Base-by-base conservation (phyloP, 1,140 invertebrate species). In the Notospermus geniculatus region DNA sequence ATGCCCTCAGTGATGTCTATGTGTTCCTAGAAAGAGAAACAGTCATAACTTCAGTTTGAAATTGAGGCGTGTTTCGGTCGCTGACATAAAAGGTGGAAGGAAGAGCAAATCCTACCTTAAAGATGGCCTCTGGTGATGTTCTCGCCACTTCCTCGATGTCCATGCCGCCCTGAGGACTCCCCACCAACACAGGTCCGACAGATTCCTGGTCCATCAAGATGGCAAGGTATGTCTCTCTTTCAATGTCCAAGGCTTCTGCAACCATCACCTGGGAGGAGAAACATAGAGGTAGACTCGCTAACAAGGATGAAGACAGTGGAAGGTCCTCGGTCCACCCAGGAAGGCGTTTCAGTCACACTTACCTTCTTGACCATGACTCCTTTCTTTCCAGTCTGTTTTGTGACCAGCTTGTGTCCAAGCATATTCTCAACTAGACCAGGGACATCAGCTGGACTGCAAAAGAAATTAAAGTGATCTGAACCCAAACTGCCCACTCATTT, bases 81-180 rank as follows among this genome's bases (percentile, higher is more conserved):
- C n/a, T n/a, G n/a, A n/a, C n/a, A n/a, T n/a, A n/a, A n/a, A n/a
- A n/a, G n/a, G n/a, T n/a, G n/a, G n/a, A n/a, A n/a, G n/a, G n/a
- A n/a, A n/a, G n/a, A n/a, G n/a, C n/a, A n/a, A n/a, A n/a, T n/a
- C 66, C 60, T 69, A 93, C 82, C 50, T 88, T 97, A 83, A 91
- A 91, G 19, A 98, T 88, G 60, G 92, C 84, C 66, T 97, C 89
- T 0, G 97, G 97, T n/a, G 89, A 91, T 76, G 92, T 89, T 74
- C 90, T 88, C n/a, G 97, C 96, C 0, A 98, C 94, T 58, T 92
- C 87, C 83, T 99, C 97, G 70, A 99, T 99, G 78, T 99, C 97
- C 83, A 97, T 89, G 30, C 71, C 69, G 41, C 74, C 70, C 30
- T 70, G 50, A 22, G 70, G 65, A 64, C 75, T 77, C 22, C 77